Base-by-base conservation (phyloP, 2,888 invertebrate genomes). In the Ochropleura leucogaster region DNA sequence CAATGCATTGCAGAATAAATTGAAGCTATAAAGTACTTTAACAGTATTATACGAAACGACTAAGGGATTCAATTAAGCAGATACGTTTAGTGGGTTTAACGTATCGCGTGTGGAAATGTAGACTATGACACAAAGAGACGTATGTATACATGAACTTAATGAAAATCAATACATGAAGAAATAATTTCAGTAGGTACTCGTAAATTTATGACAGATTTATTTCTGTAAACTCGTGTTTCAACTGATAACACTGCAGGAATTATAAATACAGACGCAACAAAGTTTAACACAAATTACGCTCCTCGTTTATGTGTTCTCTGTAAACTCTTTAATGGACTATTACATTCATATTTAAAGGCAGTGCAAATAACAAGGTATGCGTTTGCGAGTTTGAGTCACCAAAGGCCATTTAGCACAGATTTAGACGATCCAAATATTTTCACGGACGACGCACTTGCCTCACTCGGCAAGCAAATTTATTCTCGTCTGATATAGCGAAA, bases 361-460 rank as follows among this genome's bases (percentile, higher is more conserved):
- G 70, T 86, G 83, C 87, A 85, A 89, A 90, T 88, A 91, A 89
- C 89, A 79, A 86, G 88, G 88, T 86, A 89, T 86, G 87, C 88
- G 88, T 90, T 89, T 89, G 90, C 89, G 86, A 86, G 89, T 92
- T 92, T 93, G 93, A 94, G 93, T 95, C 94, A 93, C 93, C 93
- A 93, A 95, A 94, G 92, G 93, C 92, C 94, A 92, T 93, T 93
- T 90, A 89, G 92, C 89, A 94, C 94, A 85, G 91, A 95, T 94
- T 93, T 96, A 95, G 95, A 94, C 92, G 94, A 87, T 90, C 94
- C 93, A 93, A 95, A 95, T 95, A 95, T 94, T 95, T 95, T 93
- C 94, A 94, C 93, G 95, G 93, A 88, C 94, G 93, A 89, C 94
- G 94, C 94, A 90, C 94, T 93, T 92, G 90, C 90, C 87, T 89